A percentile compares a stretch with the other conserved stretches of the same genome.
Evolutionary conservation across 2,113 vertebrate genomes (phyloP).

Genomic region (Phalacrocorax carbo): DNA sequence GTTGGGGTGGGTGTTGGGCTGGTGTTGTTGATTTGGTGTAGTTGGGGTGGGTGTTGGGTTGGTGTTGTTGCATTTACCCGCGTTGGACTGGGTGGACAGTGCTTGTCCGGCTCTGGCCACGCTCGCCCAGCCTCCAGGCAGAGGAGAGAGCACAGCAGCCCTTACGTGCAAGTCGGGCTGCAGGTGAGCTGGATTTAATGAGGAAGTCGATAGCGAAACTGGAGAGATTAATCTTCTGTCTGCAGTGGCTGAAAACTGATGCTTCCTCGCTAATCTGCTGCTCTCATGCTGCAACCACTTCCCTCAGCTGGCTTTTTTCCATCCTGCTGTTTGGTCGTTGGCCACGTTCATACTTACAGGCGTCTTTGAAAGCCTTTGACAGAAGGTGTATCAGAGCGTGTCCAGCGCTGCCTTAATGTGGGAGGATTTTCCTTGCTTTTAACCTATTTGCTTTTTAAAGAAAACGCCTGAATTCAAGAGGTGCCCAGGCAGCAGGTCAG

Average conservation of each 20-base stretch:
- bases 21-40: neutral
- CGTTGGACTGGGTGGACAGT: neutral
- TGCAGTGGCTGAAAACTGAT: neutral
- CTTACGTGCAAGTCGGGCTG: fast-evolving
- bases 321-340: neutral
- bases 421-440: neutral
- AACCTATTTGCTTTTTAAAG: neutral
- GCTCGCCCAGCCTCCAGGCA: neutral
- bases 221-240: neutral
- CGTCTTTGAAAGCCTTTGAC: neutral
- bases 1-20: neutral
- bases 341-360: fast-evolving
- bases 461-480: neutral
- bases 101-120: fast-evolving
- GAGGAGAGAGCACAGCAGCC: neutral
- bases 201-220: neutral
- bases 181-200: neutral
- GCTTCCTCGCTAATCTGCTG: neutral
- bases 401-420: fast-evolving
- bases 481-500: neutral
- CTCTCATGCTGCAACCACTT: neutral
- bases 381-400: neutral
- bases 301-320: neutral
- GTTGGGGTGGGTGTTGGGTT: neutral
- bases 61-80: neutral